Conservation (phyloP, 2,888 invertebrate species). For the Temnothorax ravouxi region DNA sequence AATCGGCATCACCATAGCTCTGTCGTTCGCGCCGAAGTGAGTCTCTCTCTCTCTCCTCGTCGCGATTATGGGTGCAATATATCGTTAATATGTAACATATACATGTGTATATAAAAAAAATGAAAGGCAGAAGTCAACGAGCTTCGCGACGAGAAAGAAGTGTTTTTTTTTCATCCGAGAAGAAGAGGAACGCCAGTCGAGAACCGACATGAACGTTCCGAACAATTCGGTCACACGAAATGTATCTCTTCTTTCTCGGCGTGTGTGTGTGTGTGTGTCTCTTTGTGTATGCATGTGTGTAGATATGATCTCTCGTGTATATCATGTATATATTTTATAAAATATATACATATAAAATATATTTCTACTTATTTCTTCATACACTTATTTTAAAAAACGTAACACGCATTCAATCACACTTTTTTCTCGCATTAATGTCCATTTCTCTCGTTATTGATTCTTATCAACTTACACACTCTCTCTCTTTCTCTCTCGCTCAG, state of each 20-base stretch:
- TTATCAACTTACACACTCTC: conserved; percentile 28
- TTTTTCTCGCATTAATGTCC: conserved; percentile 14
- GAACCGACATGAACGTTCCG: neutral
- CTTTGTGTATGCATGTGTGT: neutral
- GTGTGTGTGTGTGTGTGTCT: neutral
- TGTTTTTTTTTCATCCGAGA: neutral
- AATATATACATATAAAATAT: conserved; percentile 40
- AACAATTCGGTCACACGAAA: conserved; percentile 31
- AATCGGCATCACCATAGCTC: conserved; percentile 51
- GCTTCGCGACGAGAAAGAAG: conserved; percentile 45
- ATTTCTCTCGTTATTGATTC: conserved; percentile 64
- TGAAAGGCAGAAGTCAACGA: conserved; percentile 31
- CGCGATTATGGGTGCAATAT: conserved; percentile 43
- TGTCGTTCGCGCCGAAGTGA: conserved; percentile 45
- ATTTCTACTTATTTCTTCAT: conserved; percentile 30
- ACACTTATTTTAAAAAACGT: conserved; percentile 53
- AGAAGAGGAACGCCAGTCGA: conserved; percentile 27
- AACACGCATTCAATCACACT: conserved; percentile 55
- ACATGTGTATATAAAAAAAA: conserved; percentile 26
- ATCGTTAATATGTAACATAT: conserved; percentile 43
- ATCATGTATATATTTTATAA: conserved; percentile 18
- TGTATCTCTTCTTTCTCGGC: conserved; percentile 16
- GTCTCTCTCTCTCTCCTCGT: conserved; percentile 53
- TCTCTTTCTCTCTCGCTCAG: neutral
- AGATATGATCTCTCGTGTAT: neutral